phyloP scores from a whole-genome alignment of 2,888 invertebrate genomes.

The Agrochola litura region DNA sequence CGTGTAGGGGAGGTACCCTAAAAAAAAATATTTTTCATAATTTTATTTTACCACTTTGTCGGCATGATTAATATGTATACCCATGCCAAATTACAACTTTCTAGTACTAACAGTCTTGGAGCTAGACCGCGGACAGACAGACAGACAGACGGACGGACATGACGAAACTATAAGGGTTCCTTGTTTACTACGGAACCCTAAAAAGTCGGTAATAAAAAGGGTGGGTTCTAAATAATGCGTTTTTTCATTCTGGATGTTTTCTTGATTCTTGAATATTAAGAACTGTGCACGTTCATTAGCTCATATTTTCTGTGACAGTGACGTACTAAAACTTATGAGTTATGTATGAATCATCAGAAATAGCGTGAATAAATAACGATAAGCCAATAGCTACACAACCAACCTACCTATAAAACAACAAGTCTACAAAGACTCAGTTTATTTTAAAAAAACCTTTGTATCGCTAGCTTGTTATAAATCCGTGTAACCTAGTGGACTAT shows the following conservation, averaged over 20 bases:
- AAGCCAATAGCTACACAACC: not conserved
- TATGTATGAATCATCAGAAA: slow-evolving; percentile 45
- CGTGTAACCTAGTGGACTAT: slow-evolving; percentile 8
- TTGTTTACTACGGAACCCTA: no score
- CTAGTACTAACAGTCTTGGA: no score
- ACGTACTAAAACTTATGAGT: slow-evolving; percentile 26
- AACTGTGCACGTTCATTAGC: not conserved
- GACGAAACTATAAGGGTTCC: no score
- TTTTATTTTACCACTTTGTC: no score
- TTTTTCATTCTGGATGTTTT: not conserved
- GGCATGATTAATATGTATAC: no score
- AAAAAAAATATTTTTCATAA: no score
- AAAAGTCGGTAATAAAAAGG: no score
- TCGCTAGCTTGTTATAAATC: slow-evolving; percentile 6
- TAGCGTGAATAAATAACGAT: slow-evolving; percentile 7
- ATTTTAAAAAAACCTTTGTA: not conserved
- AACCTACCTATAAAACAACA: not conserved
- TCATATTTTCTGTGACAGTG: slow-evolving; percentile 25
- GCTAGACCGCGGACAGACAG: no score
- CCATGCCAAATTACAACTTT: no score
- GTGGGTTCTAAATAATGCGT: not conserved
- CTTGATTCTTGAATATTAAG: slow-evolving; percentile 13
- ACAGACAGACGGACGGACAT: no score
- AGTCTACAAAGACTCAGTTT: not conserved
- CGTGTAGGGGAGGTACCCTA: no score